phyloP scores from a whole-genome alignment of 1,140 invertebrate species.

The Lordiphosa mommai region DNA sequence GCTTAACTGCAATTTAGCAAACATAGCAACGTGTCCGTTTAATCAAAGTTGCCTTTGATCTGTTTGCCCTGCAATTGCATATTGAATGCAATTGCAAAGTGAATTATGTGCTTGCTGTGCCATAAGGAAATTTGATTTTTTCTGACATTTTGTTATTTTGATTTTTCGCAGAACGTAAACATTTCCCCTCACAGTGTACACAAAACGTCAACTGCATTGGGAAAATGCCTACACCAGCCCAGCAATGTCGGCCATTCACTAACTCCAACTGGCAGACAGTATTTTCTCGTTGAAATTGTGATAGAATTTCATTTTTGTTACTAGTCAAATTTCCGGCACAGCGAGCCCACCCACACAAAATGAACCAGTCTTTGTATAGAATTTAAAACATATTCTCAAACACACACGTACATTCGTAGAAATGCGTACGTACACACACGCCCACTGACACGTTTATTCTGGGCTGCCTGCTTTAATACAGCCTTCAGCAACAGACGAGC shows the following conservation, averaged over 20 bases:
- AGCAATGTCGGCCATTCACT: conserved; percentile 7
- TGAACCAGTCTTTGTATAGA: conserved; percentile 1
- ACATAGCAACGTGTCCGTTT: not conserved
- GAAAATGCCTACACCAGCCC: conserved; percentile 50
- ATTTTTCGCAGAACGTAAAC: conserved; percentile 8
- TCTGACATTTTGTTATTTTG: not conserved
- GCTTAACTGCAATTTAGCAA: conserved; percentile 17
- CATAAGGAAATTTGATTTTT: conserved; percentile 53
- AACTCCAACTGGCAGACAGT: conserved; percentile 1
- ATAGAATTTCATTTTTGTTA: conserved; percentile 47
- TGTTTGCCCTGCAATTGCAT: conserved; percentile 15
- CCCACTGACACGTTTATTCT: conserved; percentile 10
- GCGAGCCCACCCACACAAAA: conserved; percentile 22
- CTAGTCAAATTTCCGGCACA: conserved; percentile 66
- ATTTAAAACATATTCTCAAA: conserved; percentile 44
- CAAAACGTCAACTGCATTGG: conserved; percentile 48
- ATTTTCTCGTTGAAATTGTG: conserved; percentile 10
- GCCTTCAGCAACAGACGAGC: conserved; percentile 58
- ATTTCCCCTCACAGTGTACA: conserved; percentile 22
- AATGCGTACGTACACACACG: not conserved
- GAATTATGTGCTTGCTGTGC: conserved; percentile 21
- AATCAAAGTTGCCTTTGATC: conserved; percentile 2
- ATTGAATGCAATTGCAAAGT: conserved; percentile 14
- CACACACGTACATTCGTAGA: not conserved
- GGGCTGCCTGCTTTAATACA: conserved; percentile 55